These are phyloP conservation scores for Chamaea fasciata DNA, from an alignment of 2,113 vertebrate genomes.

Conservation along the genomic window DNA sequence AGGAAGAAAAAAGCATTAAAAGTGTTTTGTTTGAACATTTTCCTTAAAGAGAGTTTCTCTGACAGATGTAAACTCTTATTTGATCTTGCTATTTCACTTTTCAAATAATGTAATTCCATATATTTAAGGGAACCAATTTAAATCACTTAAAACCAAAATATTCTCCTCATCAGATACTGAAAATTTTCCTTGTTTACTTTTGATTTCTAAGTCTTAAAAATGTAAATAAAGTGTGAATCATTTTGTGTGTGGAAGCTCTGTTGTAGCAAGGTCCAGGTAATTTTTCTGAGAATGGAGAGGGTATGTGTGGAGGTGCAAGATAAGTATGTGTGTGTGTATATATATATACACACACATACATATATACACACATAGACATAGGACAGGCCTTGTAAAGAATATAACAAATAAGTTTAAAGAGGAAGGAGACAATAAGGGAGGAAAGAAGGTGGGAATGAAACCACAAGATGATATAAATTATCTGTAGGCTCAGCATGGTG, in stretches of 20 bases:
- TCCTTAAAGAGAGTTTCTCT: not conserved
- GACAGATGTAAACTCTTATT: not conserved
- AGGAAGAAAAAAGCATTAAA: not conserved
- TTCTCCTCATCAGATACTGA: not conserved
- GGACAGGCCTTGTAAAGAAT: not conserved
- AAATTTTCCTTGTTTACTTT: not conserved
- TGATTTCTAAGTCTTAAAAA: not conserved
- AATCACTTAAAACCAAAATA: not conserved
- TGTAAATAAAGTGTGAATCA: not conserved
- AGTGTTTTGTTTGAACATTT: not conserved
- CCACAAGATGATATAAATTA: not conserved
- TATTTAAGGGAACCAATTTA: not conserved
- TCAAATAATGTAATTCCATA: not conserved
- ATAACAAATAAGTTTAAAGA: not conserved
- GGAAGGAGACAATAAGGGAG: not conserved
- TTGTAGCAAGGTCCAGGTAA: not conserved
- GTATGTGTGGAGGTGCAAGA: not conserved
- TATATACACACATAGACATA: fast-evolving
- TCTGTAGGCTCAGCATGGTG: not conserved
- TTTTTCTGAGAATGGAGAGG: not conserved
- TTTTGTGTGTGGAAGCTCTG: not conserved
- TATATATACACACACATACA: fast-evolving
- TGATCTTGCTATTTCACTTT: not conserved
- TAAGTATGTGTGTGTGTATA: not conserved
- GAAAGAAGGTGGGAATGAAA: not conserved